Conservation (phyloP, 2,113 vertebrate genomes). For the Climacteris rufus region DNA sequence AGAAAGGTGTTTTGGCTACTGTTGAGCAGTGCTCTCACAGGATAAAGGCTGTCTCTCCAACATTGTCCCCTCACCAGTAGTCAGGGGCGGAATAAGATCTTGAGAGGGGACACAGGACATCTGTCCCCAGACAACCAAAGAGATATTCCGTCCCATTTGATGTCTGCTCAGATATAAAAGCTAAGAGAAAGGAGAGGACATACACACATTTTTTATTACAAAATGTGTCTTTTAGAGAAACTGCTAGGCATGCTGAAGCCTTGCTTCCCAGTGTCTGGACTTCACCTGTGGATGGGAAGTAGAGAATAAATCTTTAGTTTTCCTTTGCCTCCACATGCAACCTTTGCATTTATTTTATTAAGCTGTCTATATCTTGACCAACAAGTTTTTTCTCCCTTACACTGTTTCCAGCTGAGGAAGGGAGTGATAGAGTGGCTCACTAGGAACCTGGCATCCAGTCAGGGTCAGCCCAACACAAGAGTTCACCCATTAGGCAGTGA, state of each 20-base stretch:
- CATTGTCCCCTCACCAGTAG: fast-evolving
- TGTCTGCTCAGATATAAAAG: neutral
- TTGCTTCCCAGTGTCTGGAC: neutral
- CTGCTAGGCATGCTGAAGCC: neutral
- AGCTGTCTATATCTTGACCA: neutral
- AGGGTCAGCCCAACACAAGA: neutral
- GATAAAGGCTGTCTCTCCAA: neutral
- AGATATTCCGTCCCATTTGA: neutral
- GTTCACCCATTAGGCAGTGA: neutral
- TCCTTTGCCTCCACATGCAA: neutral
- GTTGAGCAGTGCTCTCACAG: neutral
- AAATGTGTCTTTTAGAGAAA: neutral
- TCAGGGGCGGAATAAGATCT: neutral
- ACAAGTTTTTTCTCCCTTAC: fast-evolving
- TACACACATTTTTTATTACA: neutral
- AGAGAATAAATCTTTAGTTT: neutral
- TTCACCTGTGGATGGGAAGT: neutral
- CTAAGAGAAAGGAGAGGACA: neutral
- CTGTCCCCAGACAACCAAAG: neutral
- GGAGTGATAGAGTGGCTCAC: neutral
- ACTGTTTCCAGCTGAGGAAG: neutral
- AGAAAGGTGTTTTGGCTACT: neutral
- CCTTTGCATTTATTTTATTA: neutral
- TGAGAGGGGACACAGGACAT: neutral
- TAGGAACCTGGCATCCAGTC: neutral